Percentiles rank a stretch among this genome's conserved stretches.
Conservation (phyloP, 2,888 invertebrate species). For the Cryptophagus acutangulus region DNA sequence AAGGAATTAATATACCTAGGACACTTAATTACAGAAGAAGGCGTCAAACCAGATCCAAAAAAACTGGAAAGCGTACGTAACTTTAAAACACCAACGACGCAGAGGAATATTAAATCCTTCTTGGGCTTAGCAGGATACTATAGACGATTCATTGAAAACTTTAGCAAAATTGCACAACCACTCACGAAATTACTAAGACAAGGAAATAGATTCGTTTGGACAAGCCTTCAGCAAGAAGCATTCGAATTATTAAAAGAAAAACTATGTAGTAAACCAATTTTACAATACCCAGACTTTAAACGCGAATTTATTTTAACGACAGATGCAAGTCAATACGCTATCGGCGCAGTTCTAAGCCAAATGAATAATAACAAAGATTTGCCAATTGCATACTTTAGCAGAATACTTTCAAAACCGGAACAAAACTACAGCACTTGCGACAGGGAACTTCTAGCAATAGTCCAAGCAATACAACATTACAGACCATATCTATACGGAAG, state of each 20-base stretch:
- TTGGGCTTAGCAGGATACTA: constrained; percentile 26
- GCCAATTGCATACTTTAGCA: constrained; percentile 3
- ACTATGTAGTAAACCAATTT: constrained; percentile 18
- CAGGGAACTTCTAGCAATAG: not conserved
- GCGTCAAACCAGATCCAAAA: constrained; percentile 21
- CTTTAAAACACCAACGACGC: constrained; percentile 14
- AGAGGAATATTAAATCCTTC: constrained; percentile 24
- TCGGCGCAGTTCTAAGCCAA: constrained; percentile 33
- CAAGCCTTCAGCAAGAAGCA: constrained; percentile 17
- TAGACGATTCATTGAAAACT: constrained; percentile 20
- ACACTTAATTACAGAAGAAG: constrained; percentile 21
- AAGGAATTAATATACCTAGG: constrained; percentile 24
- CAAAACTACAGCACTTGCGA: not conserved
- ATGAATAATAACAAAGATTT: not conserved
- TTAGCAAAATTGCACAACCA: constrained; percentile 21
- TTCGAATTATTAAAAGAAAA: constrained; percentile 25
- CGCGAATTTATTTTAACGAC: constrained; percentile 31
- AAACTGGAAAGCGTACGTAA: constrained; percentile 18
- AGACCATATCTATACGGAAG: constrained; percentile 1
- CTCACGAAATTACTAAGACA: constrained; percentile 21
- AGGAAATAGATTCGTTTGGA: constrained; percentile 16
- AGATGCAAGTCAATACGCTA: constrained; percentile 30
- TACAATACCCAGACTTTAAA: constrained; percentile 34
- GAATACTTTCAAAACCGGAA: constrained; percentile 1
- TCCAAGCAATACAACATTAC: not conserved